phyloP scores from a whole-genome alignment of 1,140 invertebrate genomes.

The Zaprionus camerounensis region DNA sequence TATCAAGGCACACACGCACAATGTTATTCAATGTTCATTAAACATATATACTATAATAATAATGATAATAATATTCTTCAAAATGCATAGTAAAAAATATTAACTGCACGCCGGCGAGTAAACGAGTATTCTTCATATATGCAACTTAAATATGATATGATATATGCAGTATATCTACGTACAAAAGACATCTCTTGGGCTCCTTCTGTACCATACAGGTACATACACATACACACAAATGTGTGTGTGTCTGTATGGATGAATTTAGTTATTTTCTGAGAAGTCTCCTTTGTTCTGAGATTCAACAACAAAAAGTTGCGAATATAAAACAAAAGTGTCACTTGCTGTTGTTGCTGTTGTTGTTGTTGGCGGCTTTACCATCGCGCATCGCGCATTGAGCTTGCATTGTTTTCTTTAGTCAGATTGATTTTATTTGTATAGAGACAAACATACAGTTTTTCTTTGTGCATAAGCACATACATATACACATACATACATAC shows the following conservation, averaged over 20 bases:
- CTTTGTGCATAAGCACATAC: conserved; percentile 14
- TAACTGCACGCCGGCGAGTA: too few species aligned
- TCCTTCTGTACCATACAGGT: conserved; percentile 1
- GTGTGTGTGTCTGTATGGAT: conserved; percentile 26
- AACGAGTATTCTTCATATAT: too few species aligned
- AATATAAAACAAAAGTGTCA: conserved; percentile 83
- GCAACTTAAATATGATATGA: background rate
- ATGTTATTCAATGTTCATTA: too few species aligned
- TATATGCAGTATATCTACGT: background rate
- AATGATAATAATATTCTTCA: too few species aligned
- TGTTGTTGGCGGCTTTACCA: conserved; percentile 35
- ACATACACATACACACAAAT: too few species aligned
- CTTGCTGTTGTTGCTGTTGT: conserved; percentile 58
- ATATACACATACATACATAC: background rate
- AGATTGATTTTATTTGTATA: conserved; percentile 21
- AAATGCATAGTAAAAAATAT: too few species aligned
- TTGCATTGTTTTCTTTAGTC: conserved; percentile 70
- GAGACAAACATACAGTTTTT: conserved; percentile 10
- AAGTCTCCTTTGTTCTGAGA: conserved; percentile 72
- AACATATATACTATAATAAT: too few species aligned
- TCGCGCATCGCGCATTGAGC: conserved; percentile 35
- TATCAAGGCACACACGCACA: too few species aligned
- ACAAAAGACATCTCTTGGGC: background rate
- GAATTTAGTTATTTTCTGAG: conserved; percentile 66
- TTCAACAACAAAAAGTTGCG: conserved; percentile 72